A percentile compares a stretch with the other conserved stretches of the same genome.
Conservation (phyloP, 2,113 vertebrate species). For the Haplochromis vanheusdeni region DNA sequence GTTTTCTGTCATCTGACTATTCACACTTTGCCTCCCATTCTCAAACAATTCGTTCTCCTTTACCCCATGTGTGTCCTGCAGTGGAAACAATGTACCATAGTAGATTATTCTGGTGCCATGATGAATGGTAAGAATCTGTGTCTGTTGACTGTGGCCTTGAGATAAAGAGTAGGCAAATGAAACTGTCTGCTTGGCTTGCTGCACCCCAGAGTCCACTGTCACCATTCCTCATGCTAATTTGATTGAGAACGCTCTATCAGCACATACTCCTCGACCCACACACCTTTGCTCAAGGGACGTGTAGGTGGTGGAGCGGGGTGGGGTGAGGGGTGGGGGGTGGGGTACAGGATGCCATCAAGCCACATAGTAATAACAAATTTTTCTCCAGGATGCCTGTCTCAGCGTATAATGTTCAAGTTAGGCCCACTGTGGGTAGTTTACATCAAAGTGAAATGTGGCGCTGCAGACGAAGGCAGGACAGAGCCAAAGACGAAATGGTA, state of each 20-base stretch:
- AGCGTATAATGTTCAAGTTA: slow-evolving; percentile 44
- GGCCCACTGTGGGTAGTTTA: slow-evolving; percentile 53
- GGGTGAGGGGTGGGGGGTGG: neutral
- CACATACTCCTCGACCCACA: slow-evolving; percentile 32
- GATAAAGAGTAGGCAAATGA: slow-evolving; percentile 71
- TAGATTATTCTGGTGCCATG: slow-evolving; percentile 48
- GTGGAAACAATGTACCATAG: slow-evolving; percentile 38
- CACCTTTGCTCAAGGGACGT: slow-evolving; percentile 34
- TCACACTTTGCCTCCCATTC: neutral
- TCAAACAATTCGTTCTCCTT: slow-evolving; percentile 9
- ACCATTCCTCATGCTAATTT: slow-evolving; percentile 62
- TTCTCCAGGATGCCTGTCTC: slow-evolving; percentile 51
- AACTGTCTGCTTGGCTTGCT: slow-evolving; percentile 38
- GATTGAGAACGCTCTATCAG: slow-evolving; percentile 59
- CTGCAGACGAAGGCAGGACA: neutral
- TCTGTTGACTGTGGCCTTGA: slow-evolving; percentile 54
- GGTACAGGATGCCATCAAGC: slow-evolving; percentile 21
- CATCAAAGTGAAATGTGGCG: slow-evolving; percentile 50
- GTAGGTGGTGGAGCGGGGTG: neutral
- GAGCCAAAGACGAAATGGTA: neutral
- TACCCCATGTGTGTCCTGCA: slow-evolving; percentile 14
- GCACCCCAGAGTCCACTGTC: slow-evolving; percentile 30
- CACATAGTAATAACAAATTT: slow-evolving; percentile 51
- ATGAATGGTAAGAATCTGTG: slow-evolving; percentile 52
- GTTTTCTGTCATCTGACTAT: neutral